These are phyloP conservation scores for Lathronympha strigana DNA, from an alignment of 2,888 invertebrate species.

Conservation along the genomic window DNA sequence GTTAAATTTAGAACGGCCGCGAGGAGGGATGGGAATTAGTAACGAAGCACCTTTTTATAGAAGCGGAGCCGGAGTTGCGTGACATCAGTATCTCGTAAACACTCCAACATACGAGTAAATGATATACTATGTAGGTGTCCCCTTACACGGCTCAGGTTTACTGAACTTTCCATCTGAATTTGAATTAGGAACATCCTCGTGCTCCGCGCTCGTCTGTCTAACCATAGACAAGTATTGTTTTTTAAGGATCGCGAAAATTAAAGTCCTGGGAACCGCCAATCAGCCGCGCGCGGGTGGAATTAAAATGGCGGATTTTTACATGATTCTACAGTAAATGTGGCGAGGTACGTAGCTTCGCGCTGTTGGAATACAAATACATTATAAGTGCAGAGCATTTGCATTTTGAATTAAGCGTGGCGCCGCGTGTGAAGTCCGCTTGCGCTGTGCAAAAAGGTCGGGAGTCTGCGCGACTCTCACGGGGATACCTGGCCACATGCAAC, in stretches of 20 bases:
- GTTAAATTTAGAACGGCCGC: conserved; percentile 73
- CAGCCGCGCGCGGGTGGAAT: conserved; percentile 74
- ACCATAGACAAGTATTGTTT: conserved; percentile 49
- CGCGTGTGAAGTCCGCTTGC: conserved; percentile 44
- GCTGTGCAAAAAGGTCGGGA: conserved; percentile 23
- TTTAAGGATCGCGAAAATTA: conserved; percentile 78
- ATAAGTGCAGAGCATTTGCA: conserved; percentile 81
- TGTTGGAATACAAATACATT: conserved; percentile 78
- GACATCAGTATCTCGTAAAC: conserved; percentile 65
- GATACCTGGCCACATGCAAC: conserved; percentile 35
- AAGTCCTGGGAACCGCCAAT: conserved; percentile 81
- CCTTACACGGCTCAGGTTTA: conserved; percentile 40
- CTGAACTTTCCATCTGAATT: conserved; percentile 38
- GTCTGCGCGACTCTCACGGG: conserved; percentile 33
- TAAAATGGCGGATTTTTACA: conserved; percentile 80
- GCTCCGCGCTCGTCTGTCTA: conserved; percentile 34
- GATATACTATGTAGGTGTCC: conserved; percentile 57
- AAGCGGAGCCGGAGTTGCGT: conserved; percentile 65
- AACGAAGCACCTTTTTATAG: conserved; percentile 82
- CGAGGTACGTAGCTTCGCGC: conserved; percentile 70
- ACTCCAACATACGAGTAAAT: conserved; percentile 55
- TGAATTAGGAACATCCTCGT: conserved; percentile 40
- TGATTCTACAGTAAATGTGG: conserved; percentile 80
- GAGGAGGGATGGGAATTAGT: conserved; percentile 62
- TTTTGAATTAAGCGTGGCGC: conserved; percentile 78